Conservation (phyloP, 1,140 invertebrate genomes). For the Drosophila jambulina region DNA sequence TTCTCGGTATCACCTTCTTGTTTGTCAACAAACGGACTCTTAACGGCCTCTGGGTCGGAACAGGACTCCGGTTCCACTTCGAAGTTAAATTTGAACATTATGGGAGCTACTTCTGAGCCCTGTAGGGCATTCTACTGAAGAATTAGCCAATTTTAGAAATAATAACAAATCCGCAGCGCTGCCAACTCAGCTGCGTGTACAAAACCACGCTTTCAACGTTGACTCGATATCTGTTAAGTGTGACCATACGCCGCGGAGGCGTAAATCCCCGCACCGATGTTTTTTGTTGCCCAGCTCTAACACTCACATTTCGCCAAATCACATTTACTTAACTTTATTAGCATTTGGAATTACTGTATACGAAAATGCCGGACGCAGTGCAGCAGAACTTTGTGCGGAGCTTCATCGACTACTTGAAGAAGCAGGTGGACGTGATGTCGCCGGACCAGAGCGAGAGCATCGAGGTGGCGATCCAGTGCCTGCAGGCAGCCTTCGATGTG, state of each 20-base stretch:
- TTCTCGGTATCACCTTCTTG: constrained; percentile 1
- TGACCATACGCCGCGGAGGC: background rate
- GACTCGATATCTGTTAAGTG: background rate
- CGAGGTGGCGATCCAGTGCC: constrained; percentile 91
- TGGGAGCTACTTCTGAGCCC: background rate
- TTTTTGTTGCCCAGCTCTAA: constrained; percentile 7
- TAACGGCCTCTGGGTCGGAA: constrained; percentile 26
- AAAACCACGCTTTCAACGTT: constrained; percentile 23
- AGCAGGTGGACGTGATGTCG: constrained; percentile 74
- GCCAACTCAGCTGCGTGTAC: background rate
- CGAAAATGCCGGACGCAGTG: constrained; percentile 74
- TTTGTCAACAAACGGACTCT: constrained; percentile 41
- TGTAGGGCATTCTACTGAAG: background rate
- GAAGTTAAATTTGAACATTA: constrained; percentile 86
- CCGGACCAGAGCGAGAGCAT: constrained; percentile 92
- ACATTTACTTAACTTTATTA: constrained; percentile 14
- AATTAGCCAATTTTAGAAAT: background rate
- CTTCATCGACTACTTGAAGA: constrained; percentile 80
- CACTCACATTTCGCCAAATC: constrained; percentile 39
- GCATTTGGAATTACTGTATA: background rate
- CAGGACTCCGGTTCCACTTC: constrained; percentile 83
- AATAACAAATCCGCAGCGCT: background rate
- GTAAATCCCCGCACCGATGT: background rate
- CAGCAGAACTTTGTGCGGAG: constrained; percentile 77
- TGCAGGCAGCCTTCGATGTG: constrained; percentile 92